Evolutionary conservation across 2,113 vertebrate genomes (phyloP).

Genomic region (Tetraodon nigroviridis): DNA sequence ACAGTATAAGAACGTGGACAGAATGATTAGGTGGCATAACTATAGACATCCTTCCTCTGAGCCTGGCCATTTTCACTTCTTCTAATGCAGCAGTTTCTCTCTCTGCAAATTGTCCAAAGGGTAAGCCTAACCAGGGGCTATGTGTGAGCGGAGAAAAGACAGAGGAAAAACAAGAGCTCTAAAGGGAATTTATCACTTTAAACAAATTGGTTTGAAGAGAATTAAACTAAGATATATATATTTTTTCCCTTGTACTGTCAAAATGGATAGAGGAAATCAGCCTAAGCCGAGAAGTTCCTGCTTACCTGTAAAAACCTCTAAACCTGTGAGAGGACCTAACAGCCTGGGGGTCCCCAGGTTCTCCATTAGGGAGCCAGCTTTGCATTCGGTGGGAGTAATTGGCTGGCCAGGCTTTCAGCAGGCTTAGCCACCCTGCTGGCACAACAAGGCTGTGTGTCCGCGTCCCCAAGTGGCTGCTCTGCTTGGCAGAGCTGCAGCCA

Average conservation of each 20-base stretch:
- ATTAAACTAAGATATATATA: conserved; percentile 45
- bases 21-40: conserved; percentile 67
- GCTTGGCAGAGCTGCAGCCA: conserved; percentile 60
- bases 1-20: conserved; percentile 63
- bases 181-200: conserved; percentile 62
- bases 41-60: conserved; percentile 44
- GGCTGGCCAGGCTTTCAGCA: conserved; percentile 69
- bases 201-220: conserved; percentile 64
- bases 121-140: conserved; percentile 68
- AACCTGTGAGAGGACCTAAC: conserved; percentile 54
- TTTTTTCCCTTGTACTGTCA: conserved; percentile 31
- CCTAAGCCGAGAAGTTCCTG: conserved; percentile 19
- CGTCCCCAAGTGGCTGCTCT: conserved; percentile 55
- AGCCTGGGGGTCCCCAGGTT: conserved; percentile 61
- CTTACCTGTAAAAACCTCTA: conserved; percentile 54
- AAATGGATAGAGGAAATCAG: conserved; percentile 12
- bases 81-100: conserved; percentile 37
- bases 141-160: conserved; percentile 52
- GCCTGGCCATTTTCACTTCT: conserved; percentile 48
- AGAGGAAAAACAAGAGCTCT: conserved; percentile 53
- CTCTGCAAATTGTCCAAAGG: conserved; percentile 64
- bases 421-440: conserved; percentile 75
- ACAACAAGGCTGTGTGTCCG: conserved; percentile 62
- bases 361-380: conserved; percentile 70
- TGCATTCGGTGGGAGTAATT: conserved; percentile 71